These are phyloP conservation scores for Apistogramma diplotaenia DNA, from an alignment of 2,113 vertebrate genomes.

Conservation along the genomic window DNA sequence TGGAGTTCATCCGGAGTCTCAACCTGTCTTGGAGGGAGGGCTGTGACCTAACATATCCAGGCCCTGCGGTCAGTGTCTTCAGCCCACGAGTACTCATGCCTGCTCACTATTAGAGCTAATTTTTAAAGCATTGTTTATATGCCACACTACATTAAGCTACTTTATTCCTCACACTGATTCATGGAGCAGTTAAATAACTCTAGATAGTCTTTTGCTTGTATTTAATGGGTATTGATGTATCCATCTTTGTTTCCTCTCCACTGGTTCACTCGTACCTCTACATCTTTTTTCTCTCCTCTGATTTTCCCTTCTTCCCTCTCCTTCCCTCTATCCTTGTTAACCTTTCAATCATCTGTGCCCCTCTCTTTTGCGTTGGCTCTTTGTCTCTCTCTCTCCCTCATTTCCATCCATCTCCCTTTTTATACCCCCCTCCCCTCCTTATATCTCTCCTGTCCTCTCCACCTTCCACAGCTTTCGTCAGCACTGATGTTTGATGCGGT, in stretches of 20 bases:
- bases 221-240: constrained; percentile 58
- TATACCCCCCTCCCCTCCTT: neutral
- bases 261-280: constrained; percentile 37
- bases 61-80: constrained; percentile 82
- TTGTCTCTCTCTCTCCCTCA: neutral
- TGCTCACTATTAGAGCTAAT: constrained; percentile 11
- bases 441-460: neutral
- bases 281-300: constrained; percentile 23
- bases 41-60: constrained; percentile 86
- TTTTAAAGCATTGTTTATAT: constrained; percentile 50
- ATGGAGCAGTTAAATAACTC: constrained; percentile 49
- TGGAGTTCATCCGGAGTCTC: constrained; percentile 91
- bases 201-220: constrained; percentile 37
- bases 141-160: constrained; percentile 32
- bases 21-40: constrained; percentile 94
- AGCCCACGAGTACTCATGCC: neutral
- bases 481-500: constrained; percentile 93
- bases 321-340: constrained; percentile 26
- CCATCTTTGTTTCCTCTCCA: constrained; percentile 38
- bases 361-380: constrained; percentile 6
- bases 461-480: constrained; percentile 82
- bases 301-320: neutral
- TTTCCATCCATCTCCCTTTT: neutral
- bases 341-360: constrained; percentile 30
- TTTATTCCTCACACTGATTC: constrained; percentile 47